Percentiles rank a stretch among this genome's conserved stretches.
phyloP scores from a whole-genome alignment of 2,888 invertebrate genomes.

The Drosophila prolongata region DNA sequence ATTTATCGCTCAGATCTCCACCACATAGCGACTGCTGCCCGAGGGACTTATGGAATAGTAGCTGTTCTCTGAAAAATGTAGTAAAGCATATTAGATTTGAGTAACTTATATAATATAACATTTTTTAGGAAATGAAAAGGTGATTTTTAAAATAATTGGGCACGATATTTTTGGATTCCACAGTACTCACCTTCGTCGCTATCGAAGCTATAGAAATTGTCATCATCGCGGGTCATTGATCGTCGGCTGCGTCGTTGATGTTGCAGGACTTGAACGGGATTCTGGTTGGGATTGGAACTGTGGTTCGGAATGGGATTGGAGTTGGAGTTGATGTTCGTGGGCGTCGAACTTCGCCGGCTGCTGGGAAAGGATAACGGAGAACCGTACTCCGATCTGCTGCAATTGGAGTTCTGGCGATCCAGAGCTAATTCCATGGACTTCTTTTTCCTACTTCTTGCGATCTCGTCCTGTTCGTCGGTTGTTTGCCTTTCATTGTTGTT shows the following conservation, averaged over 20 bases:
- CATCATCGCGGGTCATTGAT: slow-evolving; percentile 81
- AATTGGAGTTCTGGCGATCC: slow-evolving; percentile 67
- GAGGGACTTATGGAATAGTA: slow-evolving; percentile 82
- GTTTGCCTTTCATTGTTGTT: slow-evolving; percentile 35
- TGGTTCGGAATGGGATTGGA: slow-evolving; percentile 3
- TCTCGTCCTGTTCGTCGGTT: not conserved
- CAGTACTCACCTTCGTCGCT: slow-evolving; percentile 81
- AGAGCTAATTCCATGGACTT: slow-evolving; percentile 29
- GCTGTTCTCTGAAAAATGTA: slow-evolving; percentile 73
- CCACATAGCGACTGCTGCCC: slow-evolving; percentile 80
- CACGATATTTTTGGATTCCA: too few species aligned
- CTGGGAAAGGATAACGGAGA: slow-evolving; percentile 81
- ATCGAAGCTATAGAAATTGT: slow-evolving; percentile 83
- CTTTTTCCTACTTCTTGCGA: slow-evolving; percentile 1
- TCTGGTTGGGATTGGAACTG: slow-evolving; percentile 11
- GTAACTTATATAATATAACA: too few species aligned
- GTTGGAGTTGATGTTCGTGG: slow-evolving; percentile 51
- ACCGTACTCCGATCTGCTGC: slow-evolving; percentile 75
- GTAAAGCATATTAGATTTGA: not conserved
- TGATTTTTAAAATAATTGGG: not conserved
- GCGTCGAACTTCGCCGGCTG: slow-evolving; percentile 69
- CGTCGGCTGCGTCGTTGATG: slow-evolving; percentile 68
- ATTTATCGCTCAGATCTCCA: slow-evolving; percentile 66
- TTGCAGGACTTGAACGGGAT: slow-evolving; percentile 19
- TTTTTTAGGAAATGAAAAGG: too few species aligned